phyloP scores from a whole-genome alignment of 2,888 invertebrate genomes.

The Drosophila niveifrons region DNA sequence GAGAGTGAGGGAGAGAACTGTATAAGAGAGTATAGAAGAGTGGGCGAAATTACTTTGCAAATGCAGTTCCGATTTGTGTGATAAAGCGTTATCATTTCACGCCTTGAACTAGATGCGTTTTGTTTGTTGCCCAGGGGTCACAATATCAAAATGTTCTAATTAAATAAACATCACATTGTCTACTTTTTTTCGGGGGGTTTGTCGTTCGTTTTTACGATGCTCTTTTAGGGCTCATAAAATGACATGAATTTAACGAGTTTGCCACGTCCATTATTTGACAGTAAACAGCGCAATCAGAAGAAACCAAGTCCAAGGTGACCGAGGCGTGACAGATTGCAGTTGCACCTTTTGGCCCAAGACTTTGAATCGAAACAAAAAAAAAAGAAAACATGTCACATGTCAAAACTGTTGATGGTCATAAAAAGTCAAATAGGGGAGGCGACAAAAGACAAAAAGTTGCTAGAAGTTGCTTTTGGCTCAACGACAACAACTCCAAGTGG shows the following conservation, averaged over 20 bases:
- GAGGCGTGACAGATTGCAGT: slow-evolving; percentile 70
- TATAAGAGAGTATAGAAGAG: slow-evolving; percentile 2
- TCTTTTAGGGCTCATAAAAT: slow-evolving; percentile 76
- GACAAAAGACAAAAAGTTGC: slow-evolving; percentile 24
- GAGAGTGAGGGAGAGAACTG: background rate
- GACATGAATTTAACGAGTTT: slow-evolving; percentile 72
- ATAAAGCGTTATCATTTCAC: slow-evolving; percentile 28
- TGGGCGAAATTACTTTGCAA: slow-evolving; percentile 30
- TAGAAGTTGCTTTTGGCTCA: slow-evolving; percentile 4
- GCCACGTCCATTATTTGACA: slow-evolving; percentile 72
- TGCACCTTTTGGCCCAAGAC: slow-evolving; percentile 50
- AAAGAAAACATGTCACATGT: slow-evolving; percentile 64
- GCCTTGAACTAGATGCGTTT: slow-evolving; percentile 13
- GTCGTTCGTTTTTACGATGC: slow-evolving; percentile 75
- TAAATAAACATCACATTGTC: slow-evolving; percentile 61
- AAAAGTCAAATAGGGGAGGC: slow-evolving; percentile 45
- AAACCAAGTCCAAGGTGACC: slow-evolving; percentile 56
- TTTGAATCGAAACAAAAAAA: background rate
- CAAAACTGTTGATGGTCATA: slow-evolving; percentile 67
- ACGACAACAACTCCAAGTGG: slow-evolving; percentile 32
- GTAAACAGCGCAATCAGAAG: slow-evolving; percentile 61
- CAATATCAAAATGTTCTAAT: slow-evolving; percentile 56
- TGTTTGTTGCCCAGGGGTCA: slow-evolving; percentile 15
- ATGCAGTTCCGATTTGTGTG: slow-evolving; percentile 10
- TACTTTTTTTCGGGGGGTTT: slow-evolving; percentile 15